Percentiles rank a stretch among this genome's conserved stretches.
Conservation (phyloP, 53 echinoderm and acorn worm genomes). For the Patiria pectinifera region DNA sequence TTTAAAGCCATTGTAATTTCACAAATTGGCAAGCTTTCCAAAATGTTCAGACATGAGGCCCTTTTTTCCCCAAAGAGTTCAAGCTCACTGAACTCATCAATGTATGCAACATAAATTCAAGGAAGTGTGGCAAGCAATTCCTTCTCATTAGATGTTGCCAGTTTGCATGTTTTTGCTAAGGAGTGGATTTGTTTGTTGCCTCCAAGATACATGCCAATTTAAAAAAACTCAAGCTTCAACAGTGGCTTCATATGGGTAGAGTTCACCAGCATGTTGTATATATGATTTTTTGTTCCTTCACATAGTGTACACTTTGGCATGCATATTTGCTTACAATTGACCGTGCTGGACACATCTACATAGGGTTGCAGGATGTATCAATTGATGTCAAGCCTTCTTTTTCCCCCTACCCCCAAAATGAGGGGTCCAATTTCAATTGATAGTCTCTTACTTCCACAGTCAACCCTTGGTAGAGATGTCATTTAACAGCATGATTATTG, state of each 20-base stretch:
- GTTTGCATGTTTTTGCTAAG: neutral
- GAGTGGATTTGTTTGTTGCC: neutral
- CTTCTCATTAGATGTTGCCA: neutral
- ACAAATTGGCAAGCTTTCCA: neutral
- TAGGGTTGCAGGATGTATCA: slow-evolving; percentile 18
- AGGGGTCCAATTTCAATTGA: slow-evolving; percentile 7
- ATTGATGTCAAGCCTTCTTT: neutral
- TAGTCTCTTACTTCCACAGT: slow-evolving; percentile 9
- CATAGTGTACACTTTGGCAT: slow-evolving; percentile 56
- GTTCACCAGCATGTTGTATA: slow-evolving; percentile 48
- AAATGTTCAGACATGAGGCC: neutral
- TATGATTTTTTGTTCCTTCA: slow-evolving; percentile 59
- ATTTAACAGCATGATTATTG: slow-evolving; percentile 44
- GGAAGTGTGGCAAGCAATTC: neutral
- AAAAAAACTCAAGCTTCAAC: slow-evolving; percentile 5
- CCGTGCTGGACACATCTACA: slow-evolving; percentile 21
- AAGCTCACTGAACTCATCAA: neutral
- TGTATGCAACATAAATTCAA: neutral
- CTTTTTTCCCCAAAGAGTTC: neutral
- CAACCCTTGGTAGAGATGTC: slow-evolving; percentile 37
- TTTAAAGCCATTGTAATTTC: neutral
- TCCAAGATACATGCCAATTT: neutral
- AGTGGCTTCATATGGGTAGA: slow-evolving; percentile 42
- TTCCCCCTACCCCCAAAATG: neutral
- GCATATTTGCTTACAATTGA: slow-evolving; percentile 41